A percentile compares a stretch with the other conserved stretches of the same genome.
Conservation (phyloP, 1,140 invertebrate genomes). For the Hydropsyche tenuis region DNA sequence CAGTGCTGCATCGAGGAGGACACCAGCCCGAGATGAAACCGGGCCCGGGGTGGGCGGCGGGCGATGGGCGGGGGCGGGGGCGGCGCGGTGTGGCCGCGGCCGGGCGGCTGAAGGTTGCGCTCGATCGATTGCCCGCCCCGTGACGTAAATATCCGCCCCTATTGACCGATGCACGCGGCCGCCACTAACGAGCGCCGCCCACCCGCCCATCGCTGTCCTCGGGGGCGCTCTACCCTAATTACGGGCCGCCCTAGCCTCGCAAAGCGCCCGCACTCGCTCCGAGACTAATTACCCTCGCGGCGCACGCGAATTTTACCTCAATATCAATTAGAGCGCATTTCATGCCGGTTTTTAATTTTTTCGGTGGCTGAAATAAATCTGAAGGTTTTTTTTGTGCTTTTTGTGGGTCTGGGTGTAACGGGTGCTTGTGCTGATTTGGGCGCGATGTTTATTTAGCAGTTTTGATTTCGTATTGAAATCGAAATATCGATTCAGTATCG, state of each 20-base stretch:
- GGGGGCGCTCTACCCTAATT: constrained; percentile 9
- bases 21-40: no score
- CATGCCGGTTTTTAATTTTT: not conserved
- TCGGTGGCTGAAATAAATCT: no score
- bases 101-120: constrained; percentile 47
- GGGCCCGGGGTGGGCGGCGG: no score
- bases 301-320: constrained; percentile 22
- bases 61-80: not conserved
- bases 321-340: constrained; percentile 30
- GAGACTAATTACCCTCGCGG: not conserved
- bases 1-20: no score
- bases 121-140: constrained; percentile 48
- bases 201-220: not conserved
- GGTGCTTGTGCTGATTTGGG: no score
- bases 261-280: not conserved
- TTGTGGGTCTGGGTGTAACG: no score
- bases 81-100: constrained; percentile 10
- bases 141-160: constrained; percentile 47
- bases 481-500: not conserved
- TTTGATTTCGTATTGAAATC: not conserved
- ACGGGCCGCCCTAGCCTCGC: not conserved
- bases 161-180: constrained; percentile 49
- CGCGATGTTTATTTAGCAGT: not conserved
- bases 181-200: constrained; percentile 28
- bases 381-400: no score